These are phyloP conservation scores for Bellardia bayeri DNA, from an alignment of 2,888 invertebrate genomes.

Conservation along the genomic window DNA sequence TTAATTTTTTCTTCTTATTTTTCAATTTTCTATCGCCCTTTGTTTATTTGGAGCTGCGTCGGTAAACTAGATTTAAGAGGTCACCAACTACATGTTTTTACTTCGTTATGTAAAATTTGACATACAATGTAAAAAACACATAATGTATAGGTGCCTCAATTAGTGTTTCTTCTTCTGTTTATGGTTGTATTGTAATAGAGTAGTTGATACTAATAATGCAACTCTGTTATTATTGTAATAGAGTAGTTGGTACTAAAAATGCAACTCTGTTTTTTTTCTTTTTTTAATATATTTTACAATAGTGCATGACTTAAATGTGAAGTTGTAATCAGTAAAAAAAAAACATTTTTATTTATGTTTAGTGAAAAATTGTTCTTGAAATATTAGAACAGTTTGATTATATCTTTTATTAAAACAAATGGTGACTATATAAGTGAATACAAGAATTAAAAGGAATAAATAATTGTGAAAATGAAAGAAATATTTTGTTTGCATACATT, in stretches of 20 bases:
- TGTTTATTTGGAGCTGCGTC: too few relatives aligned
- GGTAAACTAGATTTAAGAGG: too few relatives aligned
- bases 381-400: neutral
- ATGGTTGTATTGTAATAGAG: too few relatives aligned
- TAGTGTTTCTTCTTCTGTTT: too few relatives aligned
- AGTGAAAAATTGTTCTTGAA: neutral
- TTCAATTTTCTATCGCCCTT: too few relatives aligned
- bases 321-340: constrained; percentile 3
- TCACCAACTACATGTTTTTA: too few relatives aligned
- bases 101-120: too few relatives aligned
- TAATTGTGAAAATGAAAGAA: neutral
- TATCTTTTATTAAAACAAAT: neutral
- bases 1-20: too few relatives aligned
- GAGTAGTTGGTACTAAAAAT: neutral
- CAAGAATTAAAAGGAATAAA: neutral
- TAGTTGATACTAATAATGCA: too few relatives aligned
- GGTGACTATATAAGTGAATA: neutral
- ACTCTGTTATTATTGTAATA: too few relatives aligned
- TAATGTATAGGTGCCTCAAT: too few relatives aligned
- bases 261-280: neutral
- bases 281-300: neutral
- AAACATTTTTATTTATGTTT: neutral
- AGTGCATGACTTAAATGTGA: constrained; percentile 6
- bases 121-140: too few relatives aligned
- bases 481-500: neutral